These are phyloP conservation scores for Menura novaehollandiae DNA, from an alignment of 2,113 vertebrate genomes.

Conservation along the genomic window DNA sequence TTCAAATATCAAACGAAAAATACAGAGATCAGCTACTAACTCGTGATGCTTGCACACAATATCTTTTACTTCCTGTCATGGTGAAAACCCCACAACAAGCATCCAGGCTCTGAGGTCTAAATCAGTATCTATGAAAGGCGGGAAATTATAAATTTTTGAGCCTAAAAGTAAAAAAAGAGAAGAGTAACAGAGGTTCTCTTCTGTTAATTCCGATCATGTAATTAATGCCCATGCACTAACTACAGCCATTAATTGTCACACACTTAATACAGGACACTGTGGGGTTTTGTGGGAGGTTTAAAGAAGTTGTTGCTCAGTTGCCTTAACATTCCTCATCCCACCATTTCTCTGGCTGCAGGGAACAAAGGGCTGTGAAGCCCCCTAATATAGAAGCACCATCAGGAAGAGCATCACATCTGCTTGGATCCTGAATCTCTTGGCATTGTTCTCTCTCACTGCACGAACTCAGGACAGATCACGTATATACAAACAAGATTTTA, in stretches of 20 bases:
- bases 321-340: not conserved
- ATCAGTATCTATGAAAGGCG: not conserved
- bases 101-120: not conserved
- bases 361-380: not conserved
- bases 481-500: slow-evolving; percentile 33
- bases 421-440: not conserved
- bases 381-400: not conserved
- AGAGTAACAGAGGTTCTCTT: not conserved
- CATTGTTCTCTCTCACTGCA: not conserved
- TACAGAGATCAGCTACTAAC: not conserved
- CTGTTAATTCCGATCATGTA: not conserved
- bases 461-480: not conserved
- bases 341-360: not conserved
- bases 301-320: not conserved
- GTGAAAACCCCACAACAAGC: not conserved
- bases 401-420: not conserved
- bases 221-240: not conserved
- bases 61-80: not conserved
- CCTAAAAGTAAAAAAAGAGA: not conserved
- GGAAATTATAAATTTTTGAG: not conserved
- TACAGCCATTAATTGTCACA: not conserved
- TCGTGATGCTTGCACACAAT: not conserved
- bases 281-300: not conserved
- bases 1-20: not conserved
- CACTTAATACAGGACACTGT: not conserved